Conservation (phyloP, 2,888 invertebrate species). For the Ceramica pisi region DNA sequence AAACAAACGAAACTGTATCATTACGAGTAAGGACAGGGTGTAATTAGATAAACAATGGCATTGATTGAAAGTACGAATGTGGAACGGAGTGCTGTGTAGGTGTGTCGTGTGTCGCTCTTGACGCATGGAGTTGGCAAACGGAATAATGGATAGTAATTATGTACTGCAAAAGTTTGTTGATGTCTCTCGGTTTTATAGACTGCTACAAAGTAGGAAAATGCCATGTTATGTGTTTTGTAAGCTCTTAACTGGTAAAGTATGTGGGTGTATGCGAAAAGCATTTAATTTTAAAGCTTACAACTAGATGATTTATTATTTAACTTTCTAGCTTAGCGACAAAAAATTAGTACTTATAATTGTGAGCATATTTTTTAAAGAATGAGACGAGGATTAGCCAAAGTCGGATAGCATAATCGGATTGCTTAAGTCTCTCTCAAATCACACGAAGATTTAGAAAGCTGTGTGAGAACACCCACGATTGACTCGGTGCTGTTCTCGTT, state of each 20-base stretch:
- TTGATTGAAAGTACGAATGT: slow-evolving; percentile 80
- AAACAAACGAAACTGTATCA: slow-evolving; percentile 74
- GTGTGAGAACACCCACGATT: neutral
- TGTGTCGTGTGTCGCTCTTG: slow-evolving; percentile 45
- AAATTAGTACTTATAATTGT: slow-evolving; percentile 11
- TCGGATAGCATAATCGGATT: slow-evolving; percentile 20
- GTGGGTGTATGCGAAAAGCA: slow-evolving; percentile 46
- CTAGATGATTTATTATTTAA: slow-evolving; percentile 14
- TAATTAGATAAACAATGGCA: slow-evolving; percentile 84
- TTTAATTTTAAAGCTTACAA: slow-evolving; percentile 47
- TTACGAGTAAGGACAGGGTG: slow-evolving; percentile 74
- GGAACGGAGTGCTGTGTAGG: slow-evolving; percentile 77
- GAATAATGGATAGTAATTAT: slow-evolving; percentile 62
- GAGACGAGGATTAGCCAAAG: slow-evolving; percentile 1
- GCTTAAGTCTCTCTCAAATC: neutral
- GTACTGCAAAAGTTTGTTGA: slow-evolving; percentile 50
- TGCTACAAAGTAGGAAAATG: slow-evolving; percentile 56
- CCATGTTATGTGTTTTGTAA: slow-evolving; percentile 39
- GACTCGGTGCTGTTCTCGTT: neutral
- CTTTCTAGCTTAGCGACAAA: slow-evolving; percentile 3
- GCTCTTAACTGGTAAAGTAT: slow-evolving; percentile 27
- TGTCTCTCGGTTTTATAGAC: slow-evolving; percentile 52
- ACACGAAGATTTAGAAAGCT: neutral
- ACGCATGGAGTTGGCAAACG: slow-evolving; percentile 59
- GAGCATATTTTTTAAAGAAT: neutral